Evolutionary conservation across 1,140 invertebrate genomes (phyloP), one percentile per base, ranked within the genome.

Genomic region (Drosophila baimaii): DNA sequence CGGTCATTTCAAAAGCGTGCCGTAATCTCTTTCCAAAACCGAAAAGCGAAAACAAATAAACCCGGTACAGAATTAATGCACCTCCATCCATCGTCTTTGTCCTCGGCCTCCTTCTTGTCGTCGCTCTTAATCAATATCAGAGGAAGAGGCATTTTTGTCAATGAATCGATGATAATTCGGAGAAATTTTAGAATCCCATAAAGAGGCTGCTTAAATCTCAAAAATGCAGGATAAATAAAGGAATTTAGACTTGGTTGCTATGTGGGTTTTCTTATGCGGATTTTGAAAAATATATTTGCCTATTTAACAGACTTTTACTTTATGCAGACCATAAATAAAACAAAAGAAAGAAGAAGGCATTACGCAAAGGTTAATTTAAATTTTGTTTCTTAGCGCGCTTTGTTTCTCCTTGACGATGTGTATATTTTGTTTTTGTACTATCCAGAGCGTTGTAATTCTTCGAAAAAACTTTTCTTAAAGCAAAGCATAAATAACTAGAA

Each of bases 1-100:
- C 83, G 83, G 83, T 83, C 77, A 77, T 79, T 88, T 86, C 68
- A 89, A 83, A 86, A 86, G 84, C 77, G 64, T 69, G 68, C 64
- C 52, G 46, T 69, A 69, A 76, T 77, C 68, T 56, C 68, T 43
- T 43, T 21, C 41, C 25, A 15, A 15, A 35, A 52, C 58, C 23
- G 17, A 57, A 55, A 35, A n/a, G 17, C 33, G 10, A 39, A 49
- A 41, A 31, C 58, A 51, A 49, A 47, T 39, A 39, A 64, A 44
- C 15, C 33, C 27, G 33, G 15, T 9, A 25, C 33, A 6, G 33
- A 66, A 66, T 35, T 51, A 69, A 52, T 69, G 46, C 61, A 69
- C 58, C n/a, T 52, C 7, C 17, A 52, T 52, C 49, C 17, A 31
- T 51, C 17, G 49, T 7, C n/a, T n/a, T n/a, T n/a, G n/a, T n/a